Percentiles rank a stretch among this genome's conserved stretches.
Evolutionary conservation across 2,113 vertebrate species (phyloP).

Genomic region (Pygoscelis adeliae): DNA sequence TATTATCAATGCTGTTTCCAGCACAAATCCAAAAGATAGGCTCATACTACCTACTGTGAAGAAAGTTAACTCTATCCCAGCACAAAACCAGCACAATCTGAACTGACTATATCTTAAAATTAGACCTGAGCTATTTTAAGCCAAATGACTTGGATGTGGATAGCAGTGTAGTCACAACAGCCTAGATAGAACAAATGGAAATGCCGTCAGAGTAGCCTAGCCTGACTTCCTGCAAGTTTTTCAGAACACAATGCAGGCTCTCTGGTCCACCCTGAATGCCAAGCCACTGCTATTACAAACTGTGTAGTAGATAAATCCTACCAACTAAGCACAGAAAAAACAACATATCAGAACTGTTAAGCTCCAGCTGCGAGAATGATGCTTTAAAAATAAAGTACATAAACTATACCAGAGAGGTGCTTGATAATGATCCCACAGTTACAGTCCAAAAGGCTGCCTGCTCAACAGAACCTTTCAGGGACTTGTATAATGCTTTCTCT

Average conservation of each 20-base stretch:
- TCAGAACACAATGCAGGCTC: background rate
- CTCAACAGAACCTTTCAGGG: background rate
- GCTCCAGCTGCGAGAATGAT: background rate
- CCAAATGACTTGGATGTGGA: background rate
- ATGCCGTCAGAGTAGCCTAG: background rate
- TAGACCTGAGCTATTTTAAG: background rate
- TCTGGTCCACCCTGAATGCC: background rate
- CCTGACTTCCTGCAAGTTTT: background rate
- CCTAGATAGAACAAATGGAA: background rate
- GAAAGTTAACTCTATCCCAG: too few relatives aligned
- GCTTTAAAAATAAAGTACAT: constrained; percentile 26
- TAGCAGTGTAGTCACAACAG: background rate
- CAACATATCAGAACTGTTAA: background rate
- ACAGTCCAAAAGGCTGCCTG: background rate
- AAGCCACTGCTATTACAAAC: background rate
- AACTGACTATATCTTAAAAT: background rate
- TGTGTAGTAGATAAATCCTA: constrained; percentile 6
- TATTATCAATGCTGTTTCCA: too few relatives aligned
- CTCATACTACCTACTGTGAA: too few relatives aligned
- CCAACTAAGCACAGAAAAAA: background rate
- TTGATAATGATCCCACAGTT: background rate
- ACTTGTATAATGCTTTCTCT: background rate
- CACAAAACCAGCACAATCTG: too few relatives aligned
- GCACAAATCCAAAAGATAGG: too few relatives aligned
- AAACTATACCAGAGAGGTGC: background rate